Base-by-base conservation (phyloP, 2,888 invertebrate genomes). In the Notocelia uddmanniana region DNA sequence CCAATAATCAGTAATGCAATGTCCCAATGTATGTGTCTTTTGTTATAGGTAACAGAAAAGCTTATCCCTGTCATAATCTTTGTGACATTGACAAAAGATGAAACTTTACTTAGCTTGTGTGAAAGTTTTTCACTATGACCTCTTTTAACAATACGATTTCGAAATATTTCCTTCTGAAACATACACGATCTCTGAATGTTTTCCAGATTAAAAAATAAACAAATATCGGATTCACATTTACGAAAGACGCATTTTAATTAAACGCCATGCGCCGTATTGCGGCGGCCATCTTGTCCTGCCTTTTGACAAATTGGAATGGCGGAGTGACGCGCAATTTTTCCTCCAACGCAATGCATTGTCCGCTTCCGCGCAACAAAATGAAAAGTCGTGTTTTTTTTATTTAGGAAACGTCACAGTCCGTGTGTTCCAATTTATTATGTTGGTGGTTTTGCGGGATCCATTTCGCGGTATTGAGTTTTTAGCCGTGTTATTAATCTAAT, bases 281-380 rank as follows among this genome's bases (percentile, higher is more conserved):
- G 79, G 84, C 83, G 88, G 92, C 92, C 93, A 92, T 93, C 92
- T 92, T 91, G 90, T 86, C 88, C 87, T 84, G 85, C 85, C 85
- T 93, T 62, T 62, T 93, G 93, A 93, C 93, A 93, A 93, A 93
- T 93, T 93, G 93, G 91, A 91, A 90, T 88, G 91, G 87, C 85
- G 89, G 91, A 91, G 92, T 93, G 93, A 93, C 93, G 93, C 92
- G 93, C 92, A 93, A 93, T 93, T 93, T 93, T 92, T 91, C 91
- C 91, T 89, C 90, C 91, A 92, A 93, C 50, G 52, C 66, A 52
- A 66, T 59, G 70, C 71, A 71, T 71, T 93, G 93, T 93, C 91
- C 92, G 90, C 89, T 88, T 90, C 87, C 88, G 87, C 87, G 86
- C 92, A 88, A 91, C 91, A 90, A 90, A 92, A 93, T 93, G 93